Evolutionary conservation across 1,140 invertebrate genomes (phyloP), one percentile per base, ranked within the genome.

Genomic region (Brevipalpus yothersi): DNA sequence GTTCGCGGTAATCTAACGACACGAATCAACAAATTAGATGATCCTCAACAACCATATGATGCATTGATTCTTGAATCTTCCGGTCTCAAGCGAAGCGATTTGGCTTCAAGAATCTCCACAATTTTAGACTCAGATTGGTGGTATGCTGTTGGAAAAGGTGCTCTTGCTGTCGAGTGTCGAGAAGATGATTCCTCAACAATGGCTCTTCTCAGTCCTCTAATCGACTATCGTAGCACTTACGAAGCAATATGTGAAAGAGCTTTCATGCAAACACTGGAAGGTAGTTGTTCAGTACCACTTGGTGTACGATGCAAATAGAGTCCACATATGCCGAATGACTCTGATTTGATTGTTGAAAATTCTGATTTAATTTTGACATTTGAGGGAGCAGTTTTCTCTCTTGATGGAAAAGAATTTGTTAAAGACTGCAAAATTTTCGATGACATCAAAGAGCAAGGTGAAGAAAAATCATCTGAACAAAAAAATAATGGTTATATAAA

Each of bases 201-300:
- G 9, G 63, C 74, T 17, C 72, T 92, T 67, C 69, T 93, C 15
- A 73, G 79, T 42, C 73, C 77, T 7, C 73, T 87, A 41, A 78
- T 80, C 65, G 78, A 90, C 67, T 69, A 80, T 12, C 73, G 80
- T 58, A 88, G 88, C 11, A 70, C 70, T n/a, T 65, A 74, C 47
- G 72, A 78, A 60, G 81, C 86, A 60, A 74, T 94, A 42, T 86
- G 88, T 5, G 92, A 97, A 69, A 76, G 92, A 56, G 83, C 83
- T 57, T 91, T 94, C 68, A 74, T 96, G 9, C 82, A 82, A 71
- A 84, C 80, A 19, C 73, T 95, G 71, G 82, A 90, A 61, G 92
- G 91, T 53, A 91, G 91, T 12, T 97, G 92, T 73, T 93, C 88
- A 62, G 89, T 91, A 1, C 92, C 92, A n/a, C 86, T 96, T 1